phyloP scores from a whole-genome alignment of 2,113 vertebrate species.

The Eurypyga helias region DNA sequence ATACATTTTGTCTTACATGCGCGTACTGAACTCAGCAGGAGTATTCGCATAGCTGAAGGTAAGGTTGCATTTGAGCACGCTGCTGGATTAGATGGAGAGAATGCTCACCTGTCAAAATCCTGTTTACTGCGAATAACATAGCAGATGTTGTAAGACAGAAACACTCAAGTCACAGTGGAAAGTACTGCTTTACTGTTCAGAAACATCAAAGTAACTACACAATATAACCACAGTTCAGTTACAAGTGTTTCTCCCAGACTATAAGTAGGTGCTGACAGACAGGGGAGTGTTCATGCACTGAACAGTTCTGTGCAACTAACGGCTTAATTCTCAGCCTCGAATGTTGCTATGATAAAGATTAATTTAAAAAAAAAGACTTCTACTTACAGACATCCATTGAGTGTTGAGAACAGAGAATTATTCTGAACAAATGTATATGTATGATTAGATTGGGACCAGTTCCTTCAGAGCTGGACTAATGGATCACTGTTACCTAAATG shows the following conservation, averaged over 20 bases:
- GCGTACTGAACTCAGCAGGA: not conserved
- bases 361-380: not conserved
- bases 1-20: not conserved
- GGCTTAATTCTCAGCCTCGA: not conserved
- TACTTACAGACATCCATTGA: not conserved
- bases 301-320: not conserved
- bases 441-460: not conserved
- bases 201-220: not conserved
- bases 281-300: not conserved
- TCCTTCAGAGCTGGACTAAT: not conserved
- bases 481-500: not conserved
- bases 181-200: not conserved
- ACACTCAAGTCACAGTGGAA: not conserved
- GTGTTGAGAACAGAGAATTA: not conserved
- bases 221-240: not conserved
- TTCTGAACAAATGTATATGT: not conserved
- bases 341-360: not conserved
- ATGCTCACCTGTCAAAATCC: not conserved
- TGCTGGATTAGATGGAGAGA: not conserved
- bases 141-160: not conserved
- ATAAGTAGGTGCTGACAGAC: not conserved
- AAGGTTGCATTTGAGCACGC: not conserved
- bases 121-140: not conserved
- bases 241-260: not conserved
- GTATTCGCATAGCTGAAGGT: not conserved